These are phyloP conservation scores for Drosophila oshimai DNA, from an alignment of 1,140 invertebrate genomes.

Conservation along the genomic window DNA sequence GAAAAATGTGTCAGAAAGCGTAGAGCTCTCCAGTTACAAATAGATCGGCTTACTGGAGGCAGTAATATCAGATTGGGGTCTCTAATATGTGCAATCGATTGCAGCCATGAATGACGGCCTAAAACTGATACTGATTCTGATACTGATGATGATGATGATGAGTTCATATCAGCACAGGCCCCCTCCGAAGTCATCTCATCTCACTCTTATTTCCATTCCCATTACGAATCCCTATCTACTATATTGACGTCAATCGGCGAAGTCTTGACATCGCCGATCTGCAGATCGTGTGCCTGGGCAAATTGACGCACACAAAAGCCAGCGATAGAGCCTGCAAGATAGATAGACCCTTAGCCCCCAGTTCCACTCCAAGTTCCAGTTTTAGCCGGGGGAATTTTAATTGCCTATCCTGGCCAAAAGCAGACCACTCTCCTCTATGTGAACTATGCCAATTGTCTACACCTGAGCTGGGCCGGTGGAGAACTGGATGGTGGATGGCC, in stretches of 20 bases:
- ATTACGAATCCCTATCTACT: slow-evolving; percentile 4
- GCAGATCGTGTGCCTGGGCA: slow-evolving; percentile 59
- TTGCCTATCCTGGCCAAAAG: slow-evolving; percentile 64
- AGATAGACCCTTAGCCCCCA: slow-evolving; percentile 37
- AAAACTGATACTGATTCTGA: too few species aligned
- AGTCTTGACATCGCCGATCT: slow-evolving; percentile 52
- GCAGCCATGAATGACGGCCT: slow-evolving; percentile 47
- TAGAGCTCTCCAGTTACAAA: slow-evolving; percentile 26
- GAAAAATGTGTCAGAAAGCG: slow-evolving; percentile 25
- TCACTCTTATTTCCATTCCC: not conserved
- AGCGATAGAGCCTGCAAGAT: slow-evolving; percentile 26
- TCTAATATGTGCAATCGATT: slow-evolving; percentile 18
- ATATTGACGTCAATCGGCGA: slow-evolving; percentile 81
- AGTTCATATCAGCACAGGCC: slow-evolving; percentile 62
- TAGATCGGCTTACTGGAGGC: slow-evolving; percentile 15
- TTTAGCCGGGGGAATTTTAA: slow-evolving; percentile 46
- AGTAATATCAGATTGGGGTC: slow-evolving; percentile 30
- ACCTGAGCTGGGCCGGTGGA: slow-evolving; percentile 49
- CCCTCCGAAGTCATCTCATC: slow-evolving; percentile 29
- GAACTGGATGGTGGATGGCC: too few species aligned
- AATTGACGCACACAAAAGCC: slow-evolving; percentile 74
- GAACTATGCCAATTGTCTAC: slow-evolving; percentile 79
- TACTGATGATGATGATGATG: slow-evolving; percentile 15
- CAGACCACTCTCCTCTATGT: slow-evolving; percentile 39
- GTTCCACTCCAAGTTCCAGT: slow-evolving; percentile 3